Evolutionary conservation across 2,888 invertebrate genomes (phyloP).

Genomic region (Sipha maydis): DNA sequence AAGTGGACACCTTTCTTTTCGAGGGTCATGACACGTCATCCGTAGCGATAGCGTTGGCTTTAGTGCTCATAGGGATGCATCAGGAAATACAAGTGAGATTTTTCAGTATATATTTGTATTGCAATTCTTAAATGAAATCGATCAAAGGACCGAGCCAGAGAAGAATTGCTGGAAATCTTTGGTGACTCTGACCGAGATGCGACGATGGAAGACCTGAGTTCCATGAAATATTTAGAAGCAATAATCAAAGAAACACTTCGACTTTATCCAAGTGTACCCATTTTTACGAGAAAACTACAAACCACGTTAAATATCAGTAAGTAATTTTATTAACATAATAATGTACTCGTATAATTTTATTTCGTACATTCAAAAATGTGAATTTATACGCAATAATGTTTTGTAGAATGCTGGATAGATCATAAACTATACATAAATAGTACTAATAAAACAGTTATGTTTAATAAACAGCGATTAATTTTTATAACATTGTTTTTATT

Average conservation of each 20-base stretch:
- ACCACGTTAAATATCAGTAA: neutral
- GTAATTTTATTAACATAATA: neutral
- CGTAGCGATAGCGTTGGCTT: slow-evolving; percentile 69
- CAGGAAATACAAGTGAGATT: slow-evolving; percentile 67
- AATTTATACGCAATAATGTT: too few relatives aligned
- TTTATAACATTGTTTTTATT: too few relatives aligned
- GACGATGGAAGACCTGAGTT: slow-evolving; percentile 23
- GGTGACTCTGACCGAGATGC: slow-evolving; percentile 26
- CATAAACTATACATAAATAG: too few relatives aligned
- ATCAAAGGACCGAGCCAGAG: neutral
- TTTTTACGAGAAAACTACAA: slow-evolving; percentile 63
- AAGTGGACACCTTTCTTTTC: slow-evolving; percentile 65
- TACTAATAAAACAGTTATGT: too few relatives aligned
- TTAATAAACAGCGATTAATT: too few relatives aligned
- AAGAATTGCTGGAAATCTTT: neutral
- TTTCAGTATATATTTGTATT: neutral
- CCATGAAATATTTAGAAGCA: slow-evolving; percentile 19
- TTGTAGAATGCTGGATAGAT: too few relatives aligned
- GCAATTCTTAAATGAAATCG: neutral
- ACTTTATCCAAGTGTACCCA: slow-evolving; percentile 65
- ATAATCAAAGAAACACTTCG: slow-evolving; percentile 62
- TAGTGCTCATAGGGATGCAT: slow-evolving; percentile 69
- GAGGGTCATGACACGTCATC: slow-evolving; percentile 72
- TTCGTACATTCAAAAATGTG: too few relatives aligned
- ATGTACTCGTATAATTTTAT: too few relatives aligned